Conservation (phyloP, 1,140 invertebrate genomes). For the Papilio polyxenes region DNA sequence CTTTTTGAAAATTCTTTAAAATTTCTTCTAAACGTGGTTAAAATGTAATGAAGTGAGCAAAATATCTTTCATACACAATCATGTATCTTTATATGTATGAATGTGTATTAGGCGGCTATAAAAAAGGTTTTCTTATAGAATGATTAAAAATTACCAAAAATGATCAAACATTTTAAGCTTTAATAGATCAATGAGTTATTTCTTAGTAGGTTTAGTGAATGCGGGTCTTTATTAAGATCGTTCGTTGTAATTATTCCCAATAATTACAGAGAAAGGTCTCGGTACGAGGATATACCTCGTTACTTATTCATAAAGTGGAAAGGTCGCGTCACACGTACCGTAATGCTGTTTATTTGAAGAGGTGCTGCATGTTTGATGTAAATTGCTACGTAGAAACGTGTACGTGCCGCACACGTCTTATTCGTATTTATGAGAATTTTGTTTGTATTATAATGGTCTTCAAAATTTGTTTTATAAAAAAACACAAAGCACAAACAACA, state of each 20-base stretch:
- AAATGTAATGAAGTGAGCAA: no score
- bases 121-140: no score
- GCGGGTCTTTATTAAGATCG: neutral
- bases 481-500: no score
- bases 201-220: slow-evolving; percentile 1
- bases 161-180: no score
- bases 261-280: slow-evolving; percentile 6
- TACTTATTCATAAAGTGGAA: slow-evolving; percentile 36
- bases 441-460: neutral
- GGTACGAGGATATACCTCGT: neutral
- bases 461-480: no score
- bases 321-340: slow-evolving; percentile 35
- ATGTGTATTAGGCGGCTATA: no score
- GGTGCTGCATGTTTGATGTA: slow-evolving; percentile 36
- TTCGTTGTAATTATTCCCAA: neutral
- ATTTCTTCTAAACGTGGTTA: no score
- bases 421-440: slow-evolving; percentile 3
- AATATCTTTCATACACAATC: no score
- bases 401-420: neutral
- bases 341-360: slow-evolving; percentile 35
- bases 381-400: slow-evolving; percentile 30
- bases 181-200: neutral
- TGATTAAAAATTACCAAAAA: neutral
- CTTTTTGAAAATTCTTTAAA: neutral
- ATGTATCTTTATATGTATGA: no score